These are phyloP conservation scores for Gastracanthus pulcherrimus DNA, from an alignment of 2,888 invertebrate genomes.

Conservation along the genomic window DNA sequence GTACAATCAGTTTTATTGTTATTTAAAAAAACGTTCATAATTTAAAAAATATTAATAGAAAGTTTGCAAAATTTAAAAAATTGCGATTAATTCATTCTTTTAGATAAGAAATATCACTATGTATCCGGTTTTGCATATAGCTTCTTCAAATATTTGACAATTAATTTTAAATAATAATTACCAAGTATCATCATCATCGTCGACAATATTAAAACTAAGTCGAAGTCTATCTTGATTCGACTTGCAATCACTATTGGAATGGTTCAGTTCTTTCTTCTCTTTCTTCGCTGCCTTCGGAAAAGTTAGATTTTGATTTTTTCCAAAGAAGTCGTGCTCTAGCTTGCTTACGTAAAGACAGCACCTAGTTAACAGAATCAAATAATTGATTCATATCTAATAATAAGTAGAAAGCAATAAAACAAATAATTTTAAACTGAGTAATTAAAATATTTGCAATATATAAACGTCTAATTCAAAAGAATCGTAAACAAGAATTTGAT, in stretches of 20 bases:
- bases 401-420: no score
- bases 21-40: not conserved
- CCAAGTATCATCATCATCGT: conserved; percentile 89
- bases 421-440: no score
- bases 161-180: conserved; percentile 72
- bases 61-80: no score
- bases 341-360: conserved; percentile 96
- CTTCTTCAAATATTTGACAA: not conserved
- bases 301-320: conserved; percentile 86
- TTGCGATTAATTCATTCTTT: no score
- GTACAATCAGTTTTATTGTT: no score
- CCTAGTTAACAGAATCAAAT: conserved; percentile 74
- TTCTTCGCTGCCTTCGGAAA: conserved; percentile 84
- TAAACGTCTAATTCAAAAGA: no score
- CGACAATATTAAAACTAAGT: conserved; percentile 81
- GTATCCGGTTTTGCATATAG: not conserved
- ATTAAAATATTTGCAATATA: not conserved
- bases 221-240: conserved; percentile 82
- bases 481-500: no score
- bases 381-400: no score
- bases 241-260: conserved; percentile 81
- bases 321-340: conserved; percentile 93
- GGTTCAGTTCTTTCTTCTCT: conserved; percentile 74
- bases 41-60: no score
- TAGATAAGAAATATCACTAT: no score